A percentile compares a stretch with the other conserved stretches of the same genome.
Evolutionary conservation across 2,113 vertebrate genomes (phyloP).

Genomic region (Corythornis vintsioides): DNA sequence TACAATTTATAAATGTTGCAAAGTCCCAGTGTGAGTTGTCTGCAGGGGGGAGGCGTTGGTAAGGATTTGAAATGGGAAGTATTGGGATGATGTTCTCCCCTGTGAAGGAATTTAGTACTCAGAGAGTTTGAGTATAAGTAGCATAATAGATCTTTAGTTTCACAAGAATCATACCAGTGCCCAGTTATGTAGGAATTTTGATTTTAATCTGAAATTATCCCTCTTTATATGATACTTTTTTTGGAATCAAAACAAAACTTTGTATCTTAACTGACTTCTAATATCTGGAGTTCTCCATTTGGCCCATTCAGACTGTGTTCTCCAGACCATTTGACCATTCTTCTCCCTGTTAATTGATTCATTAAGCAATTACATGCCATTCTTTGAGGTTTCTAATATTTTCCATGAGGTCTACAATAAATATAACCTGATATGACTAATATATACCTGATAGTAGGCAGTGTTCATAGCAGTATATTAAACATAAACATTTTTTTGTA

Average conservation of each 20-base stretch:
- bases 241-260: neutral
- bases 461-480: neutral
- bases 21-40: neutral
- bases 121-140: neutral
- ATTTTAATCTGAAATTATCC: neutral
- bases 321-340: neutral
- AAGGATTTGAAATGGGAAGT: neutral
- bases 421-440: neutral
- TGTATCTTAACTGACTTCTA: neutral
- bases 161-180: neutral
- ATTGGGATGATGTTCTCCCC: neutral
- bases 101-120: neutral
- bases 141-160: neutral
- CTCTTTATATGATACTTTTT: neutral
- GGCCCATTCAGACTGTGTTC: rapidly evolving
- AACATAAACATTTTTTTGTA: neutral
- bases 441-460: neutral
- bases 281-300: neutral
- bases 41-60: rapidly evolving
- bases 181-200: neutral
- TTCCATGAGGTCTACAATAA: neutral
- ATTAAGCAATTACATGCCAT: neutral
- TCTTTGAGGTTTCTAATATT: neutral
- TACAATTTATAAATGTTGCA: neutral
- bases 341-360: neutral